phyloP scores from a whole-genome alignment of 1,140 invertebrate species.

The Helicoverpa zea region DNA sequence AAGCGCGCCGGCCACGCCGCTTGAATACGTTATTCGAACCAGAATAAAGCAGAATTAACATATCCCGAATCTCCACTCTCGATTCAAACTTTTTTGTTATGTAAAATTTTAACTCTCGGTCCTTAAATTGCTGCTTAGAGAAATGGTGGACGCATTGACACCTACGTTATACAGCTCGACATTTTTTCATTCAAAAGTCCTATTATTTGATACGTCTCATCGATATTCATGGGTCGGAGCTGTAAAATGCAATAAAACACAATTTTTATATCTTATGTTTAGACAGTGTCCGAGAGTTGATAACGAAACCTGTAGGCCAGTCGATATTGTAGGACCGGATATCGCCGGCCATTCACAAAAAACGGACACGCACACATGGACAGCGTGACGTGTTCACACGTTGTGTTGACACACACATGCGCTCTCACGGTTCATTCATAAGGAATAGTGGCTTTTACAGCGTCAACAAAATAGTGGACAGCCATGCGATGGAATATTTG shows the following conservation, averaged over 20 bases:
- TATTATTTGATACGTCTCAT: slow-evolving; percentile 77
- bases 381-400: slow-evolving; percentile 47
- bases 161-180: slow-evolving; percentile 70
- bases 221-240: slow-evolving; percentile 76
- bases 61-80: slow-evolving; percentile 68
- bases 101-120: slow-evolving; percentile 72
- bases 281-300: slow-evolving; percentile 83
- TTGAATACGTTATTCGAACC: slow-evolving; percentile 69
- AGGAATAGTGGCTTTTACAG: slow-evolving; percentile 75
- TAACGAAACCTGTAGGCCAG: slow-evolving; percentile 81
- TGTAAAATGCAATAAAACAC: slow-evolving; percentile 85
- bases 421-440: slow-evolving; percentile 79
- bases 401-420: slow-evolving; percentile 63
- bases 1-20: slow-evolving; percentile 58
- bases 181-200: slow-evolving; percentile 63
- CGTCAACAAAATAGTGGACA: slow-evolving; percentile 70
- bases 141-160: slow-evolving; percentile 76
- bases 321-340: slow-evolving; percentile 82
- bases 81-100: slow-evolving; percentile 70
- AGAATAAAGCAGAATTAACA: slow-evolving; percentile 75
- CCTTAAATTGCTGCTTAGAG: slow-evolving; percentile 73
- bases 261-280: slow-evolving; percentile 85
- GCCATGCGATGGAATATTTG: slow-evolving; percentile 53
- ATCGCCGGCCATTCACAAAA: slow-evolving; percentile 85
- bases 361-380: slow-evolving; percentile 70